These are phyloP conservation scores for Orussus abietinus DNA, from an alignment of 1,140 invertebrate genomes.

Conservation along the genomic window DNA sequence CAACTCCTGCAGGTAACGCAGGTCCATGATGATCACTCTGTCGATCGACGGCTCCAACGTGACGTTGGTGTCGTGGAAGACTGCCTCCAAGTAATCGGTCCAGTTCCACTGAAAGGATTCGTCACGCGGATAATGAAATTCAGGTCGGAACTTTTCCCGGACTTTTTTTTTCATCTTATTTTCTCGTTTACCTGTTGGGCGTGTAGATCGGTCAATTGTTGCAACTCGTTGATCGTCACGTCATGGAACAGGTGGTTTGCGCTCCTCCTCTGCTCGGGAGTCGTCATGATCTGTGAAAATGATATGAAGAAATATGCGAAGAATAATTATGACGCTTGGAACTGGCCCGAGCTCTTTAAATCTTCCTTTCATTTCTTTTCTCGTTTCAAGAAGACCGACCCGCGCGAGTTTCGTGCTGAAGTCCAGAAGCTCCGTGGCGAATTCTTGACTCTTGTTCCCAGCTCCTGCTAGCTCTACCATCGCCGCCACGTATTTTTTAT, in stretches of 20 bases:
- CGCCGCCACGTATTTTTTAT: conserved; percentile 58
- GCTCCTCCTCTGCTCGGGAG: conserved; percentile 66
- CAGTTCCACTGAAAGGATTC: conserved; percentile 62
- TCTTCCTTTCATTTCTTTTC: background rate
- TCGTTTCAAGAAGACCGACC: conserved; percentile 36
- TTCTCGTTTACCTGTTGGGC: conserved; percentile 39
- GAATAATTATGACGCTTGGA: background rate
- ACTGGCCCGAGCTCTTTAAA: too few species aligned
- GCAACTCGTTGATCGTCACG: conserved; percentile 63
- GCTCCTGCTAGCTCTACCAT: conserved; percentile 54
- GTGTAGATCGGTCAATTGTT: conserved; percentile 48
- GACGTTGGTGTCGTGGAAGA: conserved; percentile 60
- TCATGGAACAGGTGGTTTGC: conserved; percentile 71
- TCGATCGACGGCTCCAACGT: conserved; percentile 51
- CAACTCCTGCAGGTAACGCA: conserved; percentile 60
- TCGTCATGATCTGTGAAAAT: conserved; percentile 65
- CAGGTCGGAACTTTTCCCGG: background rate
- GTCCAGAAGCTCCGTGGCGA: conserved; percentile 65
- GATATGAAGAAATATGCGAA: background rate
- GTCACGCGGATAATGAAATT: conserved; percentile 1
- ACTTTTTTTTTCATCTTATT: too few species aligned
- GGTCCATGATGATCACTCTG: conserved; percentile 60
- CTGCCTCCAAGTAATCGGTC: conserved; percentile 60
- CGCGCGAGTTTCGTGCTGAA: conserved; percentile 69
- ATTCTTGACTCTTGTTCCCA: conserved; percentile 51